A percentile compares a stretch with the other conserved stretches of the same genome.
These are phyloP conservation scores for Bombus huntii DNA, from an alignment of 1,140 invertebrate genomes.

Conservation along the genomic window DNA sequence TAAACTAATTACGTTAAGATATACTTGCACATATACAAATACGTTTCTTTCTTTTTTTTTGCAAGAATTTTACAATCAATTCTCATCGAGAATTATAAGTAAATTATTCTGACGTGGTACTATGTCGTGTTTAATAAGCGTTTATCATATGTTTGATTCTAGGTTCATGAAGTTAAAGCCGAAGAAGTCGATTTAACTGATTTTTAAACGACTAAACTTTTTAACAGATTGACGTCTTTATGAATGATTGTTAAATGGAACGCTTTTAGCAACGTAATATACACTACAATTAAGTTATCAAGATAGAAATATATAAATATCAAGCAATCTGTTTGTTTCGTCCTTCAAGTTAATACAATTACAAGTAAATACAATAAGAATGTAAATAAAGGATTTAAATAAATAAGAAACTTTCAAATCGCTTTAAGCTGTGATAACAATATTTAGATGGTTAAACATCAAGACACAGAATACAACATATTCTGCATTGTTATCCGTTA, in stretches of 20 bases:
- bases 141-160: no score
- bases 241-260: background rate
- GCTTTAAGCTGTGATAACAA: background rate
- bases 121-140: no score
- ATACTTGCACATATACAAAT: background rate
- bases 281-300: no score
- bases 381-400: background rate
- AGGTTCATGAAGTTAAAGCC: no score
- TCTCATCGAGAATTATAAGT: no score
- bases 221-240: background rate
- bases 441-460: no score
- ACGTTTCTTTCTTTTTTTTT: no score
- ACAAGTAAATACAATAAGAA: background rate
- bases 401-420: background rate
- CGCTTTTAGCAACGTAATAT: background rate
- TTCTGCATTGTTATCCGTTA: background rate
- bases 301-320: no score
- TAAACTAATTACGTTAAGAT: background rate
- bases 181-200: no score
- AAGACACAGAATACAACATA: background rate
- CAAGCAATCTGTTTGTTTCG: no score
- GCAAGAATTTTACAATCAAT: no score
- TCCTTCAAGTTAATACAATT: background rate
- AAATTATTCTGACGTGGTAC: no score
- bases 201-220: background rate